phyloP scores from a whole-genome alignment of 2,797 vertebrate species.

The Diglossa cyanea region DNA sequence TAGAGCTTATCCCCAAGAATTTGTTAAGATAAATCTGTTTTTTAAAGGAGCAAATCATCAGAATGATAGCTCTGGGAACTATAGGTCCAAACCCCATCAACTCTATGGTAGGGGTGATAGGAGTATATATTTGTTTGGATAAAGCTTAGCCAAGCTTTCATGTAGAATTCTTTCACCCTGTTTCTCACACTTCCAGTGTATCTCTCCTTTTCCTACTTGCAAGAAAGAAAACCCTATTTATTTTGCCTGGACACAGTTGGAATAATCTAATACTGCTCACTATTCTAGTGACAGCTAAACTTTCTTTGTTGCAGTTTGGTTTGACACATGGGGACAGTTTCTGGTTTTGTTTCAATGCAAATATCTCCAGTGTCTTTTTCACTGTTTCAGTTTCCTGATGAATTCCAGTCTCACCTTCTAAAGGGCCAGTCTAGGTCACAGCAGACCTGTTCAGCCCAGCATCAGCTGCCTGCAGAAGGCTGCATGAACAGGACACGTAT shows the following conservation, averaged over 20 bases:
- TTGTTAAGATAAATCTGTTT: neutral
- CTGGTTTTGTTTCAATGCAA: neutral
- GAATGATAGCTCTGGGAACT: neutral
- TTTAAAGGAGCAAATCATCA: neutral
- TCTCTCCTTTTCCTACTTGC: neutral
- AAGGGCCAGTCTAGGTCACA: neutral
- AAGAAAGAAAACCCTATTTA: neutral
- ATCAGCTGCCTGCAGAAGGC: neutral
- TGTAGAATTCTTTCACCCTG: neutral
- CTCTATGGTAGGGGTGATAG: neutral
- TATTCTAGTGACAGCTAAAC: neutral
- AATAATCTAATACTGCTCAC: neutral
- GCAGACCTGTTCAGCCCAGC: neutral
- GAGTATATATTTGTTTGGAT: neutral
- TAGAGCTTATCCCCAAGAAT: neutral
- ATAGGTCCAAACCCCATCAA: neutral
- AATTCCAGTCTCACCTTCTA: neutral
- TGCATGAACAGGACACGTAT: neutral
- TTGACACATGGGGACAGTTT: neutral
- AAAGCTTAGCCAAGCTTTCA: neutral
- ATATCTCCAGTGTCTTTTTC: neutral
- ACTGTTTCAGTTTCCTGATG: neutral
- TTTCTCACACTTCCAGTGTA: neutral
- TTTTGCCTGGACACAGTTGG: neutral
- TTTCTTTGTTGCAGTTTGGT: neutral